A percentile compares a stretch with the other conserved stretches of the same genome.
Conservation (phyloP, 2,888 invertebrate species). For the Acanthosoma haemorrhoidale region DNA sequence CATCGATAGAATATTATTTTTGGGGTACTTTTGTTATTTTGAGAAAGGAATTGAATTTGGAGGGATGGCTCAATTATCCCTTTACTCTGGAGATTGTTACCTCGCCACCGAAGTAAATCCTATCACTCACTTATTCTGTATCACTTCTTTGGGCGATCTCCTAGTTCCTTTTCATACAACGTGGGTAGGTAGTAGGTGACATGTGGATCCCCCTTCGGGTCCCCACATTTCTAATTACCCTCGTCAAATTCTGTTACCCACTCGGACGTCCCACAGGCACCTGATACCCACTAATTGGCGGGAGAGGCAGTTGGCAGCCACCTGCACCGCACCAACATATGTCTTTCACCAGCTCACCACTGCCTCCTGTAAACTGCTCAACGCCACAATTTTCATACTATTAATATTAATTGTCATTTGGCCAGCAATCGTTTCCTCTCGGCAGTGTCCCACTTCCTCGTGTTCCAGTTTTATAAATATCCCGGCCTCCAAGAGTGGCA, state of each 20-base stretch:
- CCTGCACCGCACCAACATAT: neutral
- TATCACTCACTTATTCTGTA: too few relatives aligned
- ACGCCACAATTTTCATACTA: neutral
- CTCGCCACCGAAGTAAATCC: too few relatives aligned
- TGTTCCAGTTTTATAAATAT: neutral
- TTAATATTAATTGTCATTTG: neutral
- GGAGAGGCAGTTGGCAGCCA: neutral
- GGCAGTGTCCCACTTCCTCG: neutral
- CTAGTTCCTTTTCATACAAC: too few relatives aligned
- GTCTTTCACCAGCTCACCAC: neutral
- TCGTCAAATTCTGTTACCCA: neutral
- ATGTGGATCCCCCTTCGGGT: neutral
- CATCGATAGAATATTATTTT: too few relatives aligned
- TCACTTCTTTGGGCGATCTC: too few relatives aligned
- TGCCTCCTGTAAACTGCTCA: too few relatives aligned
- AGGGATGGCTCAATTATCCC: too few relatives aligned
- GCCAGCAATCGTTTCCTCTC: neutral
- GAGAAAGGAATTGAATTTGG: too few relatives aligned
- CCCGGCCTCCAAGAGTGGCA: too few relatives aligned
- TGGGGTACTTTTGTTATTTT: too few relatives aligned
- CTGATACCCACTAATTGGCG: neutral
- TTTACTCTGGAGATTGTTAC: too few relatives aligned
- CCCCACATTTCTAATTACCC: conserved; percentile 1
- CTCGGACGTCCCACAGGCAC: neutral
- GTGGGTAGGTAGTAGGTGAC: too few relatives aligned